Evolutionary conservation across 2,797 vertebrate species (phyloP).

Genomic region (Gallinago stenura): DNA sequence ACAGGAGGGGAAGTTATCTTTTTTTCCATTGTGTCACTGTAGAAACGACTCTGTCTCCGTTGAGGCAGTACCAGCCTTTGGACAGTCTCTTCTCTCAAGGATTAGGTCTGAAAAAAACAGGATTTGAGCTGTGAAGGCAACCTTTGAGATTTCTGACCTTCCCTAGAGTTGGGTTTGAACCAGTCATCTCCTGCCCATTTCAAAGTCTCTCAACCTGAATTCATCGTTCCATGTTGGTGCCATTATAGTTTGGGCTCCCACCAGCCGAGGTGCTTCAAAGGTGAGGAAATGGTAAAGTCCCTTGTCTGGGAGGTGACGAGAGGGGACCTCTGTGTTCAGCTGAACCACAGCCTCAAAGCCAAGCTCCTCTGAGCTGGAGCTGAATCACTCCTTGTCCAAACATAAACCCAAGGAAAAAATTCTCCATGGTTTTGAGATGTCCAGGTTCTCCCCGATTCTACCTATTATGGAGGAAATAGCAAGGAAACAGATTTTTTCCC

Average conservation of each 20-base stretch:
- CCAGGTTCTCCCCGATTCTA: background rate
- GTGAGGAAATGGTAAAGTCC: background rate
- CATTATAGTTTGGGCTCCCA: background rate
- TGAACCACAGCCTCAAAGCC: background rate
- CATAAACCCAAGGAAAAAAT: background rate
- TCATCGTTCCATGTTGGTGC: accelerated
- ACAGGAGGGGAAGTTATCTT: background rate
- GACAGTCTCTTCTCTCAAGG: background rate
- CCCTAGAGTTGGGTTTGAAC: background rate
- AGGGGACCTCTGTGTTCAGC: background rate
- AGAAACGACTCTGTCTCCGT: background rate
- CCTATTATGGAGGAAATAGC: background rate
- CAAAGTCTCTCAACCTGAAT: background rate
- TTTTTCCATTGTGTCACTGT: background rate
- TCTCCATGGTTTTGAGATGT: background rate
- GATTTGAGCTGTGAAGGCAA: background rate
- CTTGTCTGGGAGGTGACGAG: background rate
- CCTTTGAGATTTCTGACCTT: background rate
- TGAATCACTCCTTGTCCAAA: background rate
- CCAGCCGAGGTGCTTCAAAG: background rate
- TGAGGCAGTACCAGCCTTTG: background rate
- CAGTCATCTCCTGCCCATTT: background rate
- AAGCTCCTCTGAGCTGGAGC: background rate
- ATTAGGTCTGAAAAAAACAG: background rate
- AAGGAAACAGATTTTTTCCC: accelerated